Evolutionary conservation across 2,113 vertebrate species (phyloP).

Genomic region (Oncorhynchus kisutch): DNA sequence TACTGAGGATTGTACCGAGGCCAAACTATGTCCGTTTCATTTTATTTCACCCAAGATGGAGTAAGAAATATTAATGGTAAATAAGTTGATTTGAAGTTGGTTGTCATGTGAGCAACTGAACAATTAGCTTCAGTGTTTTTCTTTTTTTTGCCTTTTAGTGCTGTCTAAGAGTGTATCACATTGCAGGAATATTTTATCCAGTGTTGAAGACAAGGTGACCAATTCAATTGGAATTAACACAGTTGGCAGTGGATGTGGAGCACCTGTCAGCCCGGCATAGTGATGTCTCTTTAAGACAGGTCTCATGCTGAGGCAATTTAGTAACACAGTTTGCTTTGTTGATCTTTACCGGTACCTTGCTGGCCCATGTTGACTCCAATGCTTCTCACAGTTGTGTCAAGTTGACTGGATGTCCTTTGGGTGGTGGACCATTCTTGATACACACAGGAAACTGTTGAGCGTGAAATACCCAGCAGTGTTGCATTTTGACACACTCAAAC

Average conservation of each 20-base stretch:
- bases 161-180: background rate
- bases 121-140: background rate
- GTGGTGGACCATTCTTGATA: too few species aligned
- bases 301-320: background rate
- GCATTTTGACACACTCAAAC: too few species aligned
- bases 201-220: background rate
- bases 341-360: background rate
- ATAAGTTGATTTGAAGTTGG: too few species aligned
- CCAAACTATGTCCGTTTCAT: background rate
- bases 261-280: constrained; percentile 7
- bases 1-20: background rate
- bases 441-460: too few species aligned
- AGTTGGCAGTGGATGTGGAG: background rate
- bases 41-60: too few species aligned
- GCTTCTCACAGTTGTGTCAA: too few species aligned
- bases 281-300: background rate
- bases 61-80: too few species aligned
- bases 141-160: background rate
- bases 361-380: too few species aligned
- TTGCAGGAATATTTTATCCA: background rate
- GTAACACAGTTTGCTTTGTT: background rate
- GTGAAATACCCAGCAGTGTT: too few species aligned
- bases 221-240: background rate
- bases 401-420: too few species aligned
- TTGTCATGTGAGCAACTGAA: background rate